Base-by-base conservation (phyloP, 2,888 invertebrate species). In the Micropterix aruncella region DNA sequence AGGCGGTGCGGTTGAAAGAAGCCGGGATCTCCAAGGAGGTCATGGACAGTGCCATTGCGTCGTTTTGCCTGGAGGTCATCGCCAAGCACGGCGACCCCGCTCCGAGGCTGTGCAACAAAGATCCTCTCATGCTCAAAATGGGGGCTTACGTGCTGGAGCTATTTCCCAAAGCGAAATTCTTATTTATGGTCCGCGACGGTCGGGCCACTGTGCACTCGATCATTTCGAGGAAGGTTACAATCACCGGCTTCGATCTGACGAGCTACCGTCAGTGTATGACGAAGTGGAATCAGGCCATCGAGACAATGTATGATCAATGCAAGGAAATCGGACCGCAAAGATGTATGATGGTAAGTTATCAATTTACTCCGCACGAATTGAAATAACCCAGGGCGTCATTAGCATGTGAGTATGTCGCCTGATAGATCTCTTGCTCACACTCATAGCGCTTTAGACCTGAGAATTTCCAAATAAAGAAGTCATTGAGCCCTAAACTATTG, bases 201-300 rank as follows among this genome's bases (percentile, higher is more conserved):
- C 80, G 99, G 50, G 99, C 97, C 49, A 95, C 96, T 17, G 96
- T 96, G 49, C 96, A 99, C 72, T 97, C 96, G 50, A 95, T 99
- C 62, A 96, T 99, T 60, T 87, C 90, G 42, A 77, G 97, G 55
- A 91, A 94, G 79, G 68, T 71, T 54, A 70, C 70, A 39, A 90
- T 91, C 57, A 86, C 88, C 14, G 96, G 95, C 40, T 99, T 99
- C 72, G 94, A 97, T 72, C 73, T 97, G 64, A 79, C 80, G 54
- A 89, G 85, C 65, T 95, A 92, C 69, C 80, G 92, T 49, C 92
- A 95, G 67, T 96, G 96, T 65, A 73, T 99, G 70, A 80, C 77
- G 54, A 94, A 94, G 69, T 99, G 99, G 97, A 97, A 96, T 70
- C 82, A 83, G 59, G 94, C 94, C 37, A 91, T 93, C 60, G 84